Conservation (phyloP, 2,888 invertebrate species). For the Acholoe squamosa region DNA sequence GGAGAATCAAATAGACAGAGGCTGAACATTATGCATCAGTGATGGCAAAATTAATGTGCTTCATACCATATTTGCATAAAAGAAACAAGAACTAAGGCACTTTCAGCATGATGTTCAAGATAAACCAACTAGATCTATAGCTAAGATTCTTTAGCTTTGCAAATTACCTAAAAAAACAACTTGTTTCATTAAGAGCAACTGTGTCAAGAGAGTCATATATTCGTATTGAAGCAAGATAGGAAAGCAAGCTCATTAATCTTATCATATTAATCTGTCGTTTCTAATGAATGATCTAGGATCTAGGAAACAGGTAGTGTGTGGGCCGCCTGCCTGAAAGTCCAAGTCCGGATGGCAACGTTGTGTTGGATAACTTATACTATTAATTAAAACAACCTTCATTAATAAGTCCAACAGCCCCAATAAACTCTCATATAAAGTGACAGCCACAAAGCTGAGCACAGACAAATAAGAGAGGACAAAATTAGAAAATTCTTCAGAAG, state of each 20-base stretch:
- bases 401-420: background rate
- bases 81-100: too few relatives aligned
- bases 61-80: too few relatives aligned
- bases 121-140: too few relatives aligned
- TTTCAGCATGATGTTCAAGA: too few relatives aligned
- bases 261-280: background rate
- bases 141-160: too few relatives aligned
- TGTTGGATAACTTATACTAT: background rate
- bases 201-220: too few relatives aligned
- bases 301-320: conserved; percentile 2
- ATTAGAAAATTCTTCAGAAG: background rate
- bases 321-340: background rate
- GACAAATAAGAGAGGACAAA: background rate
- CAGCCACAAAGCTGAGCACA: background rate
- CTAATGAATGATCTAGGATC: conserved; percentile 3
- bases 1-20: too few relatives aligned
- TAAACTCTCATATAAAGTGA: background rate
- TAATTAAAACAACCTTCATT: background rate
- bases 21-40: too few relatives aligned
- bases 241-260: background rate
- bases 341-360: background rate
- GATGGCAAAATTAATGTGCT: too few relatives aligned
- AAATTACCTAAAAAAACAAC: too few relatives aligned
- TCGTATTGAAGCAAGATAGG: background rate
- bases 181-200: too few relatives aligned